Conservation (phyloP, 2,888 invertebrate species). For the Endotricha flammealis region DNA sequence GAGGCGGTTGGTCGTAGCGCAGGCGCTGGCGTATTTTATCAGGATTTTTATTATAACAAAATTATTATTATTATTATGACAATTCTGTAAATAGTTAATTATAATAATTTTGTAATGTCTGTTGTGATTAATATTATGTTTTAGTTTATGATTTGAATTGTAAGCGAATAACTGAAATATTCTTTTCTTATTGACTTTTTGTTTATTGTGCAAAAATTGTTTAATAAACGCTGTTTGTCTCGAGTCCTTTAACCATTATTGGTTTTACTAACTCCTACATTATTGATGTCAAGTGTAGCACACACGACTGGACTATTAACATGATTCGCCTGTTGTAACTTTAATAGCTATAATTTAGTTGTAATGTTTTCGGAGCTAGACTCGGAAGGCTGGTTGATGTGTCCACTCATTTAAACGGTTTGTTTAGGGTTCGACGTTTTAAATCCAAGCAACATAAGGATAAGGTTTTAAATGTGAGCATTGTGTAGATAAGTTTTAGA, state of each 20-base stretch:
- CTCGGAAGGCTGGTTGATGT: conserved; percentile 69
- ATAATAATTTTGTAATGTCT: conserved; percentile 19
- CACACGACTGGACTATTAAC: conserved; percentile 14
- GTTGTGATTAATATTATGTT: conserved; percentile 14
- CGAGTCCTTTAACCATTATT: conserved; percentile 5
- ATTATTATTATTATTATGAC: conserved; percentile 11
- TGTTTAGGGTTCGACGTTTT: conserved; percentile 34
- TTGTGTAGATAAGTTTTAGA: conserved; percentile 19
- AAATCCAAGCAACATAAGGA: conserved; percentile 12
- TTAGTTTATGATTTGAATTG: conserved; percentile 5
- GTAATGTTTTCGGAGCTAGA: conserved; percentile 48
- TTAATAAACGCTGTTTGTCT: conserved; percentile 16
- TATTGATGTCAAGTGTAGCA: conserved; percentile 7
- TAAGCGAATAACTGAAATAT: background rate
- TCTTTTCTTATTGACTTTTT: background rate
- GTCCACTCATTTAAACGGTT: conserved; percentile 60
- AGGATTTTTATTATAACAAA: conserved; percentile 6
- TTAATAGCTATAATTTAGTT: conserved; percentile 47
- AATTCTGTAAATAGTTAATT: conserved; percentile 20
- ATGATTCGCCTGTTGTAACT: conserved; percentile 43
- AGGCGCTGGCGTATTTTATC: conserved; percentile 1
- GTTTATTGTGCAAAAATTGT: conserved; percentile 27
- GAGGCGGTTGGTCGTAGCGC: background rate
- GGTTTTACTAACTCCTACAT: background rate
- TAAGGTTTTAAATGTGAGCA: conserved; percentile 22